Percentiles rank a stretch among this genome's conserved stretches.
These are phyloP conservation scores for Drosophila pseudotakahashii DNA, from an alignment of 2,888 invertebrate genomes.

Conservation along the genomic window DNA sequence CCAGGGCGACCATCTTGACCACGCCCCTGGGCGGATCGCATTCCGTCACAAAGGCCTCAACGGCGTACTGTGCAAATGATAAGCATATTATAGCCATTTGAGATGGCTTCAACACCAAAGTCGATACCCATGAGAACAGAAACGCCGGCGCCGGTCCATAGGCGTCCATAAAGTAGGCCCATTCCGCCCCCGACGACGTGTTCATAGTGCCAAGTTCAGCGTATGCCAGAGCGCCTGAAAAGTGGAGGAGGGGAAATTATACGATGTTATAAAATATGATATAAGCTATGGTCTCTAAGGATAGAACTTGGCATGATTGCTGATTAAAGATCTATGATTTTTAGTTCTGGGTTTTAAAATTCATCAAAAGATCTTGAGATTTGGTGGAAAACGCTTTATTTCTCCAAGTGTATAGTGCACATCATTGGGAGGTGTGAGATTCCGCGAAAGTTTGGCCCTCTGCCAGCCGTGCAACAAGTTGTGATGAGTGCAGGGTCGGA, in stretches of 20 bases:
- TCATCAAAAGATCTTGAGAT: too few species aligned
- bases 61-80: constrained; percentile 96
- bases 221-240: constrained; percentile 94
- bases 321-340: too few species aligned
- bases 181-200: constrained; percentile 97
- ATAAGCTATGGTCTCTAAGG: not conserved
- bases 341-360: too few species aligned
- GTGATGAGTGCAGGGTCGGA: constrained; percentile 21
- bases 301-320: not conserved
- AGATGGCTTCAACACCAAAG: constrained; percentile 95
- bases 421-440: constrained; percentile 1
- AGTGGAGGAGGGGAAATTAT: too few species aligned
- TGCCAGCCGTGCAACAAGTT: constrained; percentile 50
- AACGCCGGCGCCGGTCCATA: constrained; percentile 95
- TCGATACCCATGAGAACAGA: constrained; percentile 97
- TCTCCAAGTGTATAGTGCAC: not conserved
- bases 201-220: constrained; percentile 98
- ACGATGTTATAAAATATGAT: not conserved
- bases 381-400: not conserved
- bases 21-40: constrained; percentile 93
- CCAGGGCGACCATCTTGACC: constrained; percentile 94
- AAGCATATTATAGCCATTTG: constrained; percentile 97
- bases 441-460: constrained; percentile 22
- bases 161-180: constrained; percentile 98
- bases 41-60: constrained; percentile 94